Base-by-base conservation (phyloP, 2,888 invertebrate genomes). In the Lasioglossum malachurum region DNA sequence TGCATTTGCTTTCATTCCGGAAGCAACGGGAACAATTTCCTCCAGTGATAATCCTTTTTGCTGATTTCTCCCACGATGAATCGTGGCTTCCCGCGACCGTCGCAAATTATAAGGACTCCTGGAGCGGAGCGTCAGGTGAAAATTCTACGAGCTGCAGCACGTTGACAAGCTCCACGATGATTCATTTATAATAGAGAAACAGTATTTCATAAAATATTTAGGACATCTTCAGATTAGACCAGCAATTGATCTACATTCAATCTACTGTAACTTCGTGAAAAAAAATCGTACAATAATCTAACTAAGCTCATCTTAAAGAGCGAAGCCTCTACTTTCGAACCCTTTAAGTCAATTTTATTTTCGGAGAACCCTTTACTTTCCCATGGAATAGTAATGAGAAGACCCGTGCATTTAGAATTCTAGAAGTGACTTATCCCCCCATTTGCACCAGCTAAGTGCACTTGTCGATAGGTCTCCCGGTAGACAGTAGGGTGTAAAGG, bases 1-100 rank as follows among this genome's bases (percentile, higher is more conserved):
- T 71, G 77, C 71, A 72, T 80, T 78, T 75, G 72, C 88, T 88
- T 88, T 87, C 87, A 82, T 82, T 71, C 60, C 87, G 88, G 84
- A 88, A 88, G 76, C 67, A 44, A 72, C 71, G 46, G 27, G 72
- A 73, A 53, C 49, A 57, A 77, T 87, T 86, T 86, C 79, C 69
- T 82, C 41, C 27, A 44, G 78, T 86, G 80, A 87, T 87, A 76
- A 87, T 80, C 71, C 67, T 71, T 77, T 82, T 80, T 78, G 35
- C 78, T 75, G 67, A 83, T 80, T 82, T 76, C 83, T 83, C 77
- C 72, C 74, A 76, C 75, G 75, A 38, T n/a, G 23, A 4, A 12
- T 35, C 35, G 35, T 23, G 53, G 46, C 77, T 69, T 60, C 60
- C 14, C 60, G 60, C 60, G 60, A 16, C 27, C 16, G 60, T 14